Percentiles rank a stretch among this genome's conserved stretches.
Conservation (phyloP, 2,113 vertebrate genomes). For the Odobenus rosmarus region DNA sequence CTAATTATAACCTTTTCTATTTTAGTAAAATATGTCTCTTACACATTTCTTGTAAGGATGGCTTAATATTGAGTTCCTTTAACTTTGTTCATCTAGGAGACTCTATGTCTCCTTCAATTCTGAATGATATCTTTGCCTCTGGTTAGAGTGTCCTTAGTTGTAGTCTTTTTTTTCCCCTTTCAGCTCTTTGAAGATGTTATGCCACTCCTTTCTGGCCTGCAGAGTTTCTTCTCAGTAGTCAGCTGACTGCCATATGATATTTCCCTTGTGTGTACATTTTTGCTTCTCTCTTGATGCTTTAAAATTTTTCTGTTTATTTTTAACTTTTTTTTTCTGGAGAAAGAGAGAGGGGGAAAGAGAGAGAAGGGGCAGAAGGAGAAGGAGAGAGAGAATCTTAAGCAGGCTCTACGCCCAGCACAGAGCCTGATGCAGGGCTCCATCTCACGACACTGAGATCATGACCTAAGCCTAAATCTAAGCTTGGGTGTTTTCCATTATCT, state of each 20-base stretch:
- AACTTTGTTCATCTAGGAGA: background rate
- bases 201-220: background rate
- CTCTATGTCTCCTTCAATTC: background rate
- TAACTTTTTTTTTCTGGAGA: background rate
- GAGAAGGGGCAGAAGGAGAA: background rate
- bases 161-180: background rate
- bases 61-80: background rate
- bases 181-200: background rate
- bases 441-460: background rate
- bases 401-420: background rate
- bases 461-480: background rate
- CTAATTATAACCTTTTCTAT: background rate
- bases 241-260: background rate
- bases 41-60: background rate
- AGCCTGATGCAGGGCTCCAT: background rate
- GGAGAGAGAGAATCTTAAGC: background rate
- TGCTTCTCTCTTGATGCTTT: background rate
- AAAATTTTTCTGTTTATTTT: background rate
- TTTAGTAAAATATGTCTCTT: background rate
- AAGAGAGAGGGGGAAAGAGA: background rate
- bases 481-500: background rate
- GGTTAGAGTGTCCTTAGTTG: background rate
- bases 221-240: background rate
- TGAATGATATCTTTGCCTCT: background rate
- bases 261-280: background rate